These are phyloP conservation scores for Mystacornis crossleyi DNA, from an alignment of 2,113 vertebrate species.

Conservation along the genomic window DNA sequence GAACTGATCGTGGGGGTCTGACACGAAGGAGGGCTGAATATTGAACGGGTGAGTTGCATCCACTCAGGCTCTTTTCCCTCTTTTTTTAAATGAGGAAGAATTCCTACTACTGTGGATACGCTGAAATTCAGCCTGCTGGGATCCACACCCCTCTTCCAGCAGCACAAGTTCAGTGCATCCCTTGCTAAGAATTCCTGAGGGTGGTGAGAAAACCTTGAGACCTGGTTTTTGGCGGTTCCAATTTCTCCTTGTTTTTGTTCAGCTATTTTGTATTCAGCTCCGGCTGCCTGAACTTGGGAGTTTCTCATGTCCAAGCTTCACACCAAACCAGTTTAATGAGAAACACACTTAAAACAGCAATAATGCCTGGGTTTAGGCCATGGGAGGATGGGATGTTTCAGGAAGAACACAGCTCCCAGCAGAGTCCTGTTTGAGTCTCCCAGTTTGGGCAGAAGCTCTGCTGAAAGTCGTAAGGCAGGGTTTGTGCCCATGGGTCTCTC, in stretches of 20 bases:
- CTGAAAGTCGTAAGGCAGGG: neutral
- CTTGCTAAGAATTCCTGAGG: neutral
- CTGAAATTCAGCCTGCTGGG: neutral
- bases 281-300: neutral
- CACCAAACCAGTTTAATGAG: neutral
- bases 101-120: rapidly evolving
- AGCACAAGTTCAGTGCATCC: neutral
- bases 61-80: neutral
- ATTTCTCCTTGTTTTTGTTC: neutral
- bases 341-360: neutral
- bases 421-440: neutral
- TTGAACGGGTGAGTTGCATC: neutral
- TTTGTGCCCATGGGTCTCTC: neutral
- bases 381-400: neutral
- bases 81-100: neutral
- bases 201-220: neutral
- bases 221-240: neutral
- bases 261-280: neutral
- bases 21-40: neutral
- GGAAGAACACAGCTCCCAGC: neutral
- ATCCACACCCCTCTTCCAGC: neutral
- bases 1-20: neutral
- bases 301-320: neutral
- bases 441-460: neutral
- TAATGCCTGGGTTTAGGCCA: rapidly evolving